phyloP scores from a whole-genome alignment of 1,140 invertebrate species.

The Trachymyrmex cornetzi region DNA sequence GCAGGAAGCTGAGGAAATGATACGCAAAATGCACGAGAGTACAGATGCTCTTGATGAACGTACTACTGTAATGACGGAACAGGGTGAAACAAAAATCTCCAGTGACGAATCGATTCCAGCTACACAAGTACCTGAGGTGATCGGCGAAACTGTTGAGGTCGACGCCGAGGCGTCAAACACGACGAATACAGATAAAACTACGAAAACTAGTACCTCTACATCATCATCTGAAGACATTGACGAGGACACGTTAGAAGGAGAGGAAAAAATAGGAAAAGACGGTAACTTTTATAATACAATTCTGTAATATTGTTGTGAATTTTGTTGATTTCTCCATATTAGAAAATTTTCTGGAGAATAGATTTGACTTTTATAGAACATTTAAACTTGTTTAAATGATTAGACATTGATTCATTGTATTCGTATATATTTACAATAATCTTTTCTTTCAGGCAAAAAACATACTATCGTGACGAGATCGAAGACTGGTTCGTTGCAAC shows the following conservation, averaged over 20 bases:
- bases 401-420: not conserved
- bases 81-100: conserved; percentile 70
- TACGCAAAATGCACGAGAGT: conserved; percentile 86
- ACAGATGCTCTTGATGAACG: conserved; percentile 78
- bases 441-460: conserved; percentile 83
- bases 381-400: not conserved
- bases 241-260: conserved; percentile 80
- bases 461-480: conserved; percentile 90
- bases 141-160: conserved; percentile 86
- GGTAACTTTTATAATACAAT: conserved; percentile 73
- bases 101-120: conserved; percentile 49
- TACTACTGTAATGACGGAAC: conserved; percentile 68
- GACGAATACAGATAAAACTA: conserved; percentile 22
- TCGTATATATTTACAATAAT: conserved; percentile 20
- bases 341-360: not conserved
- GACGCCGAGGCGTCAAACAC: conserved; percentile 71
- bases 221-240: conserved; percentile 82
- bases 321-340: not conserved
- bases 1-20: conserved; percentile 88
- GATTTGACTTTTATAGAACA: not conserved
- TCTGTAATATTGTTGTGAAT: not conserved
- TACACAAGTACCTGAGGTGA: conserved; percentile 68
- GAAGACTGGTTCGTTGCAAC: conserved; percentile 91
- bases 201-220: conserved; percentile 50
- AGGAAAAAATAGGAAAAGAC: conserved; percentile 86